Evolutionary conservation across 1,140 invertebrate species (phyloP).

Genomic region (Trichonephila inaurata): DNA sequence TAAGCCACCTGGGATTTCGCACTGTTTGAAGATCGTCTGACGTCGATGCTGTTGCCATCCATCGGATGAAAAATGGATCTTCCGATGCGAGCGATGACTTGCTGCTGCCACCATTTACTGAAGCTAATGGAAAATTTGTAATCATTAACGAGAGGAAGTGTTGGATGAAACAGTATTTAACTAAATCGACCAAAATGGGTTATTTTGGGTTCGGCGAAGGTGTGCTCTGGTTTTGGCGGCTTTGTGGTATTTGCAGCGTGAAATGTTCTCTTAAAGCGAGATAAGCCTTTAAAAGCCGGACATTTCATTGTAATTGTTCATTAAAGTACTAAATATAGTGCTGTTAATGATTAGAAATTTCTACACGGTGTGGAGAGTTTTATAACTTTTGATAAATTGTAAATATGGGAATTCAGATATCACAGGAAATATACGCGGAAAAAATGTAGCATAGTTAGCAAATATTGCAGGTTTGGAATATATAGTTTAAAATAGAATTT

Average conservation of each 20-base stretch:
- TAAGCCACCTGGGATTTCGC: slow-evolving; percentile 50
- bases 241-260: neutral
- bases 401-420: too few relatives aligned
- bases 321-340: too few relatives aligned
- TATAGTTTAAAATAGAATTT: too few relatives aligned
- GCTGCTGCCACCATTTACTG: neutral
- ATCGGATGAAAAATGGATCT: neutral
- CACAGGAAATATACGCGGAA: too few relatives aligned
- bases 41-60: slow-evolving; percentile 24
- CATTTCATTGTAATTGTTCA: too few relatives aligned
- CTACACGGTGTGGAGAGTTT: too few relatives aligned
- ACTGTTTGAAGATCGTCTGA: slow-evolving; percentile 14
- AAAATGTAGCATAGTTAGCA: too few relatives aligned
- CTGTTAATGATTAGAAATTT: too few relatives aligned
- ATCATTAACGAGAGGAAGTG: slow-evolving; percentile 31
- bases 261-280: too few relatives aligned
- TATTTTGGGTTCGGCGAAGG: neutral
- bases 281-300: too few relatives aligned
- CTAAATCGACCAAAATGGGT: slow-evolving; percentile 1
- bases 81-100: slow-evolving; percentile 11
- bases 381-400: too few relatives aligned
- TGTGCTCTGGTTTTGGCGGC: neutral
- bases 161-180: neutral
- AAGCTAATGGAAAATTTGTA: slow-evolving; percentile 44
- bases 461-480: too few relatives aligned